A percentile compares a stretch with the other conserved stretches of the same genome.
These are phyloP conservation scores for Lymantria monacha DNA, from an alignment of 2,888 invertebrate species.

Conservation along the genomic window DNA sequence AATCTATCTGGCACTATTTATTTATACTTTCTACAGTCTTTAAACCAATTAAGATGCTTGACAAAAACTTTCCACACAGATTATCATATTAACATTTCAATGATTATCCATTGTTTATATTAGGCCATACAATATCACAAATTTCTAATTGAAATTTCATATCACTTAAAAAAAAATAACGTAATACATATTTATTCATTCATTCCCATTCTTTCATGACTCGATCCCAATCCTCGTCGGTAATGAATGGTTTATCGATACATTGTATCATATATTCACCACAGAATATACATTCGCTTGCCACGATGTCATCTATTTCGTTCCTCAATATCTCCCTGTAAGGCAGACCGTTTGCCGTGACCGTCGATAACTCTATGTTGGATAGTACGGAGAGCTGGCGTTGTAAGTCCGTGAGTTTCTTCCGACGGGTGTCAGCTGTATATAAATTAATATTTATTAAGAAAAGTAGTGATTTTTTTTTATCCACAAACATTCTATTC, in stretches of 20 bases:
- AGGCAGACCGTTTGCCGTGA: constrained; percentile 68
- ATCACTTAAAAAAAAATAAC: too few species aligned
- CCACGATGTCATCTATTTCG: constrained; percentile 94
- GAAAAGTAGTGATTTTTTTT: not conserved
- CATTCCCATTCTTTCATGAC: constrained; percentile 93
- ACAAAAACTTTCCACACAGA: too few species aligned
- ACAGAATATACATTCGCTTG: constrained; percentile 95
- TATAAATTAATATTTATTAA: not conserved
- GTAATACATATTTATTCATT: constrained; percentile 9
- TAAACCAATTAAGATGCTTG: too few species aligned
- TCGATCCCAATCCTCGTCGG: constrained; percentile 90
- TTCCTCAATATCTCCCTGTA: constrained; percentile 86
- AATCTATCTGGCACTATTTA: too few species aligned
- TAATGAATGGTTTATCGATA: constrained; percentile 94
- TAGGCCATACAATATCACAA: not conserved
- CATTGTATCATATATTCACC: constrained; percentile 95
- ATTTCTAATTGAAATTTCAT: too few species aligned
- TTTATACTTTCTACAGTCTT: too few species aligned
- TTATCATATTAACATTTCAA: too few species aligned
- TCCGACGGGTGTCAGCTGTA: constrained; percentile 80
- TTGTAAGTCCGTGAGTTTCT: constrained; percentile 84
- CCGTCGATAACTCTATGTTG: constrained; percentile 68
- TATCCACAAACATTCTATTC: not conserved
- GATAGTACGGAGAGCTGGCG: constrained; percentile 82
- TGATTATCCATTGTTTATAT: not conserved